Evolutionary conservation across 2,113 vertebrate species (phyloP), one percentile per base, ranked within the genome.

Genomic region (Potamarius usumacintae): DNA sequence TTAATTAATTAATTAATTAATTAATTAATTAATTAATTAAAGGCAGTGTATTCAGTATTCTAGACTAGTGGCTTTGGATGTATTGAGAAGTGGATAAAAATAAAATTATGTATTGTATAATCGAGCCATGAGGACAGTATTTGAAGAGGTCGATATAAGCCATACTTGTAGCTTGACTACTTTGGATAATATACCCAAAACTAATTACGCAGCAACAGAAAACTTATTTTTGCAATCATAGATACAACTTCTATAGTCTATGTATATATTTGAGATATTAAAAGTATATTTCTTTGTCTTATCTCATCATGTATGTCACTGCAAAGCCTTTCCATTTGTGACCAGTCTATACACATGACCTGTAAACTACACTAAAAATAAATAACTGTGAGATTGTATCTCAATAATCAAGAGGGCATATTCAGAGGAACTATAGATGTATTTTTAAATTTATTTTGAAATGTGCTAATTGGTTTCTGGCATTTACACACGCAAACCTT

Each of bases 391-490:
- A 53, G 22, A 48, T 22, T 83, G 34, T 30, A 50, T 83, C 11
- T 50, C 20, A 83, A 14, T 50, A 83, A 52, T 50, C 42, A 27
- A 27, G 12, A 52, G 42, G 20, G 82, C 20, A 52, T 25, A 65
- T 52, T 50, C 52, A 52, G 7, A 3, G 82, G 62, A 14, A 11
- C 10, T 14, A 17, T 5, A 10, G 15, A 79, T 30, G n/a, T 55
- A 11, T 53, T 69, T 69, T 20, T 55, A 53, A 0, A 27, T 53
- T 71, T 57, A 72, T 25, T 22, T 57, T 57, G 2, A 30, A 42
- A 85, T 85, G 84, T 60, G 71, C 57, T 85, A 85, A 85, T 85
- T 85, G 55, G 17, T 50, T 76, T 85, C 25, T 85, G 84, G 69
- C 53, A 85, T 76, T 76, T 50, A 50, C 7, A 85, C 20, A 76